These are phyloP conservation scores for Salvelinus fontinalis DNA, from an alignment of 2,113 vertebrate genomes.

Conservation along the genomic window DNA sequence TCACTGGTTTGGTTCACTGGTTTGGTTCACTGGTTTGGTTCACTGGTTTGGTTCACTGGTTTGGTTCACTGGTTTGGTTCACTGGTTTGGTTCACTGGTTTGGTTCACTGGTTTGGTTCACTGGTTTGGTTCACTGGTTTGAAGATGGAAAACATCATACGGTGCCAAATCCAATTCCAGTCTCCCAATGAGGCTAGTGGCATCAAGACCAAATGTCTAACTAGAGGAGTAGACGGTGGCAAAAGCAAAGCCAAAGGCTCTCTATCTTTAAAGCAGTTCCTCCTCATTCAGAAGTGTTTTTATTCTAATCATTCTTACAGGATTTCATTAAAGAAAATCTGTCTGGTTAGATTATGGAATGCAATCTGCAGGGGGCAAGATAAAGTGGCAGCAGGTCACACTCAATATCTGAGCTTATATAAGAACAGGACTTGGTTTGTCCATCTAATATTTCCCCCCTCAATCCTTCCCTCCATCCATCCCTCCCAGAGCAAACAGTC, in stretches of 20 bases:
- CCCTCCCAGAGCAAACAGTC: conserved; percentile 38
- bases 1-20: neutral
- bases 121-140: neutral
- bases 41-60: conserved; percentile 7
- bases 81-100: conserved; percentile 5
- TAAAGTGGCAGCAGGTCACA: conserved; percentile 62
- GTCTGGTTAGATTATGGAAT: conserved; percentile 69
- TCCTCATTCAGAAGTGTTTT: conserved; percentile 48
- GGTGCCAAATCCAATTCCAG: conserved; percentile 34
- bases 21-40: neutral
- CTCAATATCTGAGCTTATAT: conserved; percentile 66
- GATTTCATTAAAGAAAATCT: conserved; percentile 68
- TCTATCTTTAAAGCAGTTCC: conserved; percentile 47
- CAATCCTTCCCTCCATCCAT: neutral
- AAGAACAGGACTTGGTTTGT: conserved; percentile 32
- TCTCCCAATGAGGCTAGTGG: conserved; percentile 1
- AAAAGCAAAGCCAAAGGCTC: conserved; percentile 33
- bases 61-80: conserved; percentile 8
- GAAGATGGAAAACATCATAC: conserved; percentile 18
- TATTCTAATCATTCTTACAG: conserved; percentile 52
- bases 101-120: conserved; percentile 6
- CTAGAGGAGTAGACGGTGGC: conserved; percentile 13
- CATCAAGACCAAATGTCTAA: conserved; percentile 22
- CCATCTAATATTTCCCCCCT: conserved; percentile 5
- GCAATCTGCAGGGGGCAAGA: conserved; percentile 61